Evolutionary conservation across 2,888 invertebrate species (phyloP), one percentile per base, ranked within the genome.

Genomic region (Argynnis bischoffii): DNA sequence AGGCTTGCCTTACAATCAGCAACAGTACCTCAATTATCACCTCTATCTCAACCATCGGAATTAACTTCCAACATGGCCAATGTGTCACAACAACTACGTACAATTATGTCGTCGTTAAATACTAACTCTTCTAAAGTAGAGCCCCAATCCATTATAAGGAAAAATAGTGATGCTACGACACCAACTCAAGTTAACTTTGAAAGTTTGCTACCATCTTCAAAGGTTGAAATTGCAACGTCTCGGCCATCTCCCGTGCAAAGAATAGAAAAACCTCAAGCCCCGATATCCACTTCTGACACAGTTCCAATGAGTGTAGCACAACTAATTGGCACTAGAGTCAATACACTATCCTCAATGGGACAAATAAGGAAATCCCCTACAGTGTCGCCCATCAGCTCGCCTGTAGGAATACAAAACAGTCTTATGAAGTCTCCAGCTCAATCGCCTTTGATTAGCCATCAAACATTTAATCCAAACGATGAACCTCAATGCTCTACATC

Each of bases 1-100:
- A 83, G 80, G 76, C 77, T 81, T 74, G 88, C 76, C 15, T 77
- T 93, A 64, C 89, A 93, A 70, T 90, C 94, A 0, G 92, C 94
- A 5, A 91, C 94, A 0, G 92, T 95, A 59, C 95, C 96, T 0
- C 95, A 96, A 79, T 83, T 96, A 31, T 96, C 96, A 0, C 96
- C 96, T 0, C 81, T 96, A 2, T 95, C 95, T 0, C 95, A 95
- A 79, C 95, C 96, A 0, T 94, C 95, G 1, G 95, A 96, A 79
- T 85, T 96, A 59, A 95, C 95, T 15, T 95, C 95, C 0, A 95
- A 95, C 77, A 95, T 96, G 87, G 95, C 94, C 0, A 96, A 95
- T 78, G 95, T 94, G 0, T 95, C 95, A 0, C 95, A 95, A 80
- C 96, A 95, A 77, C 79, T 95, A 56, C 88, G 95, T 48, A 94